Base-by-base conservation (phyloP, 2,888 invertebrate genomes). In the Hyles lineata region DNA sequence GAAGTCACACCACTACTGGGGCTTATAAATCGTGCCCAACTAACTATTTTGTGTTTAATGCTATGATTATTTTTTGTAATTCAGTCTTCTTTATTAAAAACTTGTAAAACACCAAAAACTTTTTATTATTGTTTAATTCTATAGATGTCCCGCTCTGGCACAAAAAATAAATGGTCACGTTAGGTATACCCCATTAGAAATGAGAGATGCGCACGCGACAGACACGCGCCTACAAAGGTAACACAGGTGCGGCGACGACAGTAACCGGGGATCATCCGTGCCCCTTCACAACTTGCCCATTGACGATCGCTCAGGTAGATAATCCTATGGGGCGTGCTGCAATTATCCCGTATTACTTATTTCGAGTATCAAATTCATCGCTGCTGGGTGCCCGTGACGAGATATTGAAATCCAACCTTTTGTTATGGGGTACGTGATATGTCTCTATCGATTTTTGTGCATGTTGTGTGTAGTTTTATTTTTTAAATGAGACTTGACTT, bases 231-330 rank as follows among this genome's bases (percentile, higher is more conserved):
- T 85, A 80, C 89, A 90, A 87, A 94, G 89, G 92, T 90, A 92
- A 82, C 87, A 75, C 82, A 91, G 89, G 90, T 91, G 89, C 81
- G 79, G 73, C 52, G n/a, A 50, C 11, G 72, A 87, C 83, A 85
- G 85, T 80, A 11, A 43, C 43, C 43, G 76, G 78, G 79, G 79
- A 79, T 80, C 74, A 80, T 78, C 77, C 82, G 78, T 79, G 81
- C 86, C 83, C 84, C 78, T 79, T 76, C 74, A 78, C 79, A 76
- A 81, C 83, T 80, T 82, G 79, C 77, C 80, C 85, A 90, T 88
- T 90, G 79, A 78, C 76, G 82, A 85, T 81, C 91, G 79, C 80
- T 90, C 94, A 94, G 93, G 93, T 94, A 89, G 88, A 90, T 93
- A 92, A 94, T 92, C 91, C 88, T 79, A 78, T 79, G 87, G 90